These are phyloP conservation scores for Daktulosphaira vitifoliae DNA, from an alignment of 1,140 invertebrate species.

Conservation along the genomic window DNA sequence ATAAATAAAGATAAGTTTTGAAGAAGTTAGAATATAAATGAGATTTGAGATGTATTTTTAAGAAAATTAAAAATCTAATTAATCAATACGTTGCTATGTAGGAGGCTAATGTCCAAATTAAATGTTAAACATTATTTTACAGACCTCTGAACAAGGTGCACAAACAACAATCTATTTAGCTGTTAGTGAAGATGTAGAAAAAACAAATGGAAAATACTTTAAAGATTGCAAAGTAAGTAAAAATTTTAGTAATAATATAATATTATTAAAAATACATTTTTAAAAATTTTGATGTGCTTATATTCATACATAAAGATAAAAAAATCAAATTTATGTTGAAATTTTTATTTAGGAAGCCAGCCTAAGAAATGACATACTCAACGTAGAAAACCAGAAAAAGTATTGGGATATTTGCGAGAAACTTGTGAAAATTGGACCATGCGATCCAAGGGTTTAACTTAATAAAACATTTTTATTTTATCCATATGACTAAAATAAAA, in stretches of 20 bases:
- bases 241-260: constrained; percentile 3
- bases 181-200: constrained; percentile 62
- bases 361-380: constrained; percentile 53
- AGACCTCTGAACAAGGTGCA: constrained; percentile 58
- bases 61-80: no score
- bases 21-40: no score
- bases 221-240: constrained; percentile 58
- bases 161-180: constrained; percentile 72
- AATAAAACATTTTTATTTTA: no score
- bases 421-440: constrained; percentile 56
- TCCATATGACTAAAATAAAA: no score
- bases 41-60: no score
- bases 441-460: constrained; percentile 44
- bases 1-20: no score
- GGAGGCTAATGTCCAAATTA: background rate
- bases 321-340: constrained; percentile 20
- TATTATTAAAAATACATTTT: constrained; percentile 17
- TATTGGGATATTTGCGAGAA: constrained; percentile 73
- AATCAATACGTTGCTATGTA: no score
- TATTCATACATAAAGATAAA: constrained; percentile 9
- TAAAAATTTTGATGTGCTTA: background rate
- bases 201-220: constrained; percentile 71
- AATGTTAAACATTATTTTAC: constrained; percentile 35
- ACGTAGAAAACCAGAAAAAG: constrained; percentile 63
- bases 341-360: constrained; percentile 44